Percentiles rank a stretch among this genome's conserved stretches.
Conservation (phyloP, 1,140 invertebrate species). For the Lordiphosa stackelbergi region DNA sequence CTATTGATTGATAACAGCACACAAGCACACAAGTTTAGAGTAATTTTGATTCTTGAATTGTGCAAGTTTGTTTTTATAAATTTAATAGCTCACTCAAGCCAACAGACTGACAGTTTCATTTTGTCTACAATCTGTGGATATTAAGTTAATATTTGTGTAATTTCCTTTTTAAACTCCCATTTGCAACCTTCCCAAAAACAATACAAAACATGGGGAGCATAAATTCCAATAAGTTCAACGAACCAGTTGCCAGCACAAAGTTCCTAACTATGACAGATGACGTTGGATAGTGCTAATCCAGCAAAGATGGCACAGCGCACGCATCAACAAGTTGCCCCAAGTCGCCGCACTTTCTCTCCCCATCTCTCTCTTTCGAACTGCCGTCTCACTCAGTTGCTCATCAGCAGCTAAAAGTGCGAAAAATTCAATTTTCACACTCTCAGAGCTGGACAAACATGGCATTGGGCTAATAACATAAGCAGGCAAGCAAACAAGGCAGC, state of each 20-base stretch:
- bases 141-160: too few species aligned
- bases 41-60: too few species aligned
- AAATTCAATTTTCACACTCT: slow-evolving; percentile 56
- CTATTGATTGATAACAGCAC: too few species aligned
- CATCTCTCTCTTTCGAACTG: neutral
- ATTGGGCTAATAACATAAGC: slow-evolving; percentile 72
- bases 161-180: too few species aligned
- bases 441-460: slow-evolving; percentile 49
- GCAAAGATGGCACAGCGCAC: slow-evolving; percentile 28
- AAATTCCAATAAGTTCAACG: slow-evolving; percentile 12
- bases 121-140: too few species aligned
- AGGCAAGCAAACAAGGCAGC: slow-evolving; percentile 55
- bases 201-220: too few species aligned
- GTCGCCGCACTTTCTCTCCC: slow-evolving; percentile 7
- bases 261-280: slow-evolving; percentile 27
- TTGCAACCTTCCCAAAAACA: too few species aligned
- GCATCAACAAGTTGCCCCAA: slow-evolving; percentile 44
- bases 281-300: slow-evolving; percentile 26
- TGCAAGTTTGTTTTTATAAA: too few species aligned
- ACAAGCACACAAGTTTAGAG: too few species aligned
- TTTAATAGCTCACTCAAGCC: too few species aligned
- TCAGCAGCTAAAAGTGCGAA: slow-evolving; percentile 9
- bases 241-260: slow-evolving; percentile 1
- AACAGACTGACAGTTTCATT: too few species aligned
- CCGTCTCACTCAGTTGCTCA: slow-evolving; percentile 3